phyloP scores from a whole-genome alignment of 2,888 invertebrate species.

The Trilocha varians region DNA sequence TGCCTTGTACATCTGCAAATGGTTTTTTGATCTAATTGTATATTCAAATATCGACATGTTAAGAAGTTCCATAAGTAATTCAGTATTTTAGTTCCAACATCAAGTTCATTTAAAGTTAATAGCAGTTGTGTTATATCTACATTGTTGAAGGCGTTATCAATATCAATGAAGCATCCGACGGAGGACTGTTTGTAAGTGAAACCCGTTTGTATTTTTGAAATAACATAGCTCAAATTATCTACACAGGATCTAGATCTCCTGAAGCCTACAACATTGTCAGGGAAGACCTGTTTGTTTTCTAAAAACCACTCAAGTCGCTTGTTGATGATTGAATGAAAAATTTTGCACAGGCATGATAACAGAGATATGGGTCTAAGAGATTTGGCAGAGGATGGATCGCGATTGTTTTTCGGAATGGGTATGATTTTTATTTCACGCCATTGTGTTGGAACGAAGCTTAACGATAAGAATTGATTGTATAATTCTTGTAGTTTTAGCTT shows the following conservation, averaged over 20 bases:
- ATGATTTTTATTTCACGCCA: constrained; percentile 7
- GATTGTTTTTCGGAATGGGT: constrained; percentile 6
- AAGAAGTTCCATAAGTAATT: not conserved
- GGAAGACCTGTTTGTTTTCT: constrained; percentile 4
- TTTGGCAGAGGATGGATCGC: not conserved
- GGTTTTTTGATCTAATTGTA: not conserved
- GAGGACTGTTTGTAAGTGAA: not conserved
- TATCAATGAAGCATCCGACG: constrained; percentile 2
- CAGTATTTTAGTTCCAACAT: not conserved
- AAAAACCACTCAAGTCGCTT: constrained; percentile 15
- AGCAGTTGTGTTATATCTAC: too few species aligned
- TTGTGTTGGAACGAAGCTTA: constrained; percentile 3
- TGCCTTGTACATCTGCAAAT: not conserved
- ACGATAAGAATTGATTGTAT: constrained; percentile 4
- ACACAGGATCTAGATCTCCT: constrained; percentile 1
- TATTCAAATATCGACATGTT: not conserved
- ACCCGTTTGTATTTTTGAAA: constrained; percentile 2
- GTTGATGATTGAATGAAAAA: constrained; percentile 12
- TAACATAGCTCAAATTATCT: constrained; percentile 1
- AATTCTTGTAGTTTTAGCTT: constrained; percentile 5
- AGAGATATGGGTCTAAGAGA: constrained; percentile 4
- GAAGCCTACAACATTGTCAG: constrained; percentile 1
- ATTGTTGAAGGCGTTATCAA: constrained; percentile 1
- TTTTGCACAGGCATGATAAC: constrained; percentile 14
- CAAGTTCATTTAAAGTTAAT: too few species aligned